phyloP scores from a whole-genome alignment of 2,113 vertebrate genomes.

The Pristiophorus japonicus region DNA sequence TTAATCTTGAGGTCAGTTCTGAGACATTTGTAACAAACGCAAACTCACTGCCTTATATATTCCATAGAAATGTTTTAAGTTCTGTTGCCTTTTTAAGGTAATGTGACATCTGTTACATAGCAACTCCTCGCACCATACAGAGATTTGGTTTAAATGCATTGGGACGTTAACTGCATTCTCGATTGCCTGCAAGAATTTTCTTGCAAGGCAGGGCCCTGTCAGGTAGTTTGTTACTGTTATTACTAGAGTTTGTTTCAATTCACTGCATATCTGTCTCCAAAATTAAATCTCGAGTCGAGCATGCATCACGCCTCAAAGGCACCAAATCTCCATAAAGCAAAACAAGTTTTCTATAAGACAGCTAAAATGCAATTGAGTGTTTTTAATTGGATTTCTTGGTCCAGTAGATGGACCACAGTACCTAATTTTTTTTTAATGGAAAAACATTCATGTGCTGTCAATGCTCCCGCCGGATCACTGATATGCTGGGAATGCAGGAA shows the following conservation, averaged over 20 bases:
- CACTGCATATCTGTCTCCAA: background rate
- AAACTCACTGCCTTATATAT: background rate
- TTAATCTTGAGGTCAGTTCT: background rate
- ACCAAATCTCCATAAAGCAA: background rate
- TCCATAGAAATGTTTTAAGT: background rate
- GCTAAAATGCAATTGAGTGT: background rate
- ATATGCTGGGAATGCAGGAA: background rate
- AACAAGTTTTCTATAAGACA: background rate
- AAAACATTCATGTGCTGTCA: background rate
- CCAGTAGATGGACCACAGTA: background rate
- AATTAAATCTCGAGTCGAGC: background rate
- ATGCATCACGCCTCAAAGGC: too few relatives aligned
- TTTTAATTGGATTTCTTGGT: background rate
- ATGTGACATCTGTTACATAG: background rate
- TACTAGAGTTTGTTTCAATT: background rate
- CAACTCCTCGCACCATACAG: background rate
- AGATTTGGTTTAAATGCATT: background rate
- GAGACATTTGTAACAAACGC: background rate
- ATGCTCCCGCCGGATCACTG: background rate
- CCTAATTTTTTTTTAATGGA: background rate
- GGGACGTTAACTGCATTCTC: background rate
- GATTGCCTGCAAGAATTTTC: background rate
- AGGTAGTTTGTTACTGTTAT: background rate
- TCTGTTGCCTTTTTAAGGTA: background rate
- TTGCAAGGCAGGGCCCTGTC: background rate